Evolutionary conservation across 2,797 vertebrate species (phyloP).

Genomic region (Pogonophryne albipinna): DNA sequence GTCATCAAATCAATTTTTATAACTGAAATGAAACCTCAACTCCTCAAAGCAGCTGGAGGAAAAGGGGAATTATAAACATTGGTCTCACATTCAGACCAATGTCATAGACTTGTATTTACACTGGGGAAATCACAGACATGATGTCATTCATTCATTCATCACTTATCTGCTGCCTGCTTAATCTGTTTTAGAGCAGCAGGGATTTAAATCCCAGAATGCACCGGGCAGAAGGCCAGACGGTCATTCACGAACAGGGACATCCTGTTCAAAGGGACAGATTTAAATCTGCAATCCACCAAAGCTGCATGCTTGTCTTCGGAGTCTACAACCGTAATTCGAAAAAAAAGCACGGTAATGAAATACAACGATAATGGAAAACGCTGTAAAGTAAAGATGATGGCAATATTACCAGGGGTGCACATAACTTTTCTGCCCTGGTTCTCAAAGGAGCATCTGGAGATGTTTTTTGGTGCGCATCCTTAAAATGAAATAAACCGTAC

Average conservation of each 20-base stretch:
- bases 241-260: constrained; percentile 12
- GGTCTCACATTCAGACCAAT: not conserved
- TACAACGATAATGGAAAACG: not conserved
- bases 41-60: not conserved
- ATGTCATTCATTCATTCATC: constrained; percentile 39
- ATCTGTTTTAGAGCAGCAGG: constrained; percentile 39
- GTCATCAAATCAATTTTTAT: not conserved
- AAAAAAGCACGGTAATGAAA: constrained; percentile 10
- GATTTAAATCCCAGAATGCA: constrained; percentile 59
- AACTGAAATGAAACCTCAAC: too few species aligned
- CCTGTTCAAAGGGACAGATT: constrained; percentile 1
- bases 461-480: too few species aligned
- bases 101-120: not conserved
- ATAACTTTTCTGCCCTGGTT: too few species aligned
- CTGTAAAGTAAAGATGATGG: not conserved
- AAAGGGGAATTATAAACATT: not conserved
- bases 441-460: too few species aligned
- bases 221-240: constrained; percentile 37
- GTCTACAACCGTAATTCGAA: not conserved
- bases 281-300: too few species aligned
- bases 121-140: not conserved
- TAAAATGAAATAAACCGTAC: too few species aligned
- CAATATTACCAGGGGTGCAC: too few species aligned
- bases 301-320: too few species aligned
- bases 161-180: constrained; percentile 42